Base-by-base conservation (phyloP, 2,888 invertebrate species). In the Rhamnusium bicolor region DNA sequence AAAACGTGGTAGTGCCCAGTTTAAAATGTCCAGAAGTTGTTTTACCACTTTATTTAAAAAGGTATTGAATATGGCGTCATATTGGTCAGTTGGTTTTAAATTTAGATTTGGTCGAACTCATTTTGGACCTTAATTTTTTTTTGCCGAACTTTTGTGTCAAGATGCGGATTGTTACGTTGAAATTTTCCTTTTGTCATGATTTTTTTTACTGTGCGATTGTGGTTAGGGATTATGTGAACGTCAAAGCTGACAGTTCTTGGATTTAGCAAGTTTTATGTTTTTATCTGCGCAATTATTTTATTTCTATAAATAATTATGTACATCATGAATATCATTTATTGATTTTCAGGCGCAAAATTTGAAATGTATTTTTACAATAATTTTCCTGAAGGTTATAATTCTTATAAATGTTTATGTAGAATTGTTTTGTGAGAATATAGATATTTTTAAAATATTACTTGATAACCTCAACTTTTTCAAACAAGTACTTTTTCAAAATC, bases 51-150 rank as follows among this genome's bases (percentile, higher is more conserved):
- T 87, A 84, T 85, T 84, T 77, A 83, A 86, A 86, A 87, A 88
- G 87, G 87, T 87, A 87, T 84, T 84, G 86, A 88, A 89, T 89
- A 89, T 89, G 89, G 89, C 89, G 89, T 88, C 89, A 87, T 86
- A 86, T 85, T 82, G 82, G 80, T 81, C 80, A 84, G 79, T 84
- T 82, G 84, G 85, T 85, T 87, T 87, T 85, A 86, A 87, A 88
- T 87, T 87, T 85, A 86, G 85, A 84, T 71, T 74, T 72, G 54
- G 68, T 65, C 65, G 65, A 18, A 65, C 21, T 53, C 32, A 40
- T 40, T 58, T 65, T 49, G 54, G 63, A 54, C 58, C 8, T 18
- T 29, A 70, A 54, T 74, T 66, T 69, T 53, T 70, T 58, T 24
- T n/a, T n/a, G n/a, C 58, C 61, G 12, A 61, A 72, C 54, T 54